These are phyloP conservation scores for Panopea generosa DNA, from an alignment of 2,888 invertebrate genomes.

Conservation along the genomic window DNA sequence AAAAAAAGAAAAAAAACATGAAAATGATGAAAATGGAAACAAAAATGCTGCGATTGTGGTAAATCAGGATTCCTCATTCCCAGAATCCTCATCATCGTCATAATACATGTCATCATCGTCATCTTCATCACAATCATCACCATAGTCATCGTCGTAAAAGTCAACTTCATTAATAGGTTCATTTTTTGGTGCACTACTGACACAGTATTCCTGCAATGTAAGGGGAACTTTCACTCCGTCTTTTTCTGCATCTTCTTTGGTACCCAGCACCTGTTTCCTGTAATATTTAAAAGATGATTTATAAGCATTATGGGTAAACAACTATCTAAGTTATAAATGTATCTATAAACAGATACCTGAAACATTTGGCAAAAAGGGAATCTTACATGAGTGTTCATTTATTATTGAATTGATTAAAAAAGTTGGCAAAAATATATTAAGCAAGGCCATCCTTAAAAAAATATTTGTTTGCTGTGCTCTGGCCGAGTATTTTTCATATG, in stretches of 20 bases:
- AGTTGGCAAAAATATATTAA: too few relatives aligned
- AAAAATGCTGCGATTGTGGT: background rate
- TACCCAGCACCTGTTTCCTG: slow-evolving; percentile 98
- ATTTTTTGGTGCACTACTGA: slow-evolving; percentile 93
- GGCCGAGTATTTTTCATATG: too few relatives aligned
- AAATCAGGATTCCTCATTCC: slow-evolving; percentile 79
- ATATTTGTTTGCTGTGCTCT: too few relatives aligned
- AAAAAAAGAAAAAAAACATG: background rate
- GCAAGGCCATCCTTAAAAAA: too few relatives aligned
- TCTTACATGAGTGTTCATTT: too few relatives aligned
- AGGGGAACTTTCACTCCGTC: slow-evolving; percentile 98
- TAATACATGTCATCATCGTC: slow-evolving; percentile 75
- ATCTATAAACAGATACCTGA: background rate
- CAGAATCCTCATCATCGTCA: slow-evolving; percentile 80
- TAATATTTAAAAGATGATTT: too few relatives aligned
- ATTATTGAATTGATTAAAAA: too few relatives aligned
- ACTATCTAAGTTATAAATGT: too few relatives aligned
- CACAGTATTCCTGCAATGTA: slow-evolving; percentile 99
- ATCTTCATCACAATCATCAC: slow-evolving; percentile 76
- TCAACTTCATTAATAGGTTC: slow-evolving; percentile 77
- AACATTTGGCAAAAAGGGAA: slow-evolving; percentile 2
- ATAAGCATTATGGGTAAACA: too few relatives aligned
- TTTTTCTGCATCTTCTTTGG: slow-evolving; percentile 96
- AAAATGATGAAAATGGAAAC: slow-evolving; percentile 1
- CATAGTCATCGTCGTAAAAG: slow-evolving; percentile 80